Evolutionary conservation across 1,140 invertebrate genomes (phyloP), one percentile per base, ranked within the genome.

Genomic region (Dreissena polymorpha): DNA sequence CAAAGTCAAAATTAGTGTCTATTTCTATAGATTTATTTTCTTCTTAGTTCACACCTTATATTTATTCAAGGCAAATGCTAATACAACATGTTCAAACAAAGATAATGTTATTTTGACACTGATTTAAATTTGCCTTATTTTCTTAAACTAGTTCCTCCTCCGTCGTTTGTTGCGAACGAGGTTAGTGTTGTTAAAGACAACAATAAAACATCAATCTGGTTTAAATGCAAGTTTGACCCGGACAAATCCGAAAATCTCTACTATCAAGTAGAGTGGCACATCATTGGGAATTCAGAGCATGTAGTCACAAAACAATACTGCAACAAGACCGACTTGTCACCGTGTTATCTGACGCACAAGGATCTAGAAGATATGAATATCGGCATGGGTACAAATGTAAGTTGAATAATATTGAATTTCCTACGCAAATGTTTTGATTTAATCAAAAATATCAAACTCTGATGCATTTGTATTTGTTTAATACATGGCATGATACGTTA

Each of bases 221-320:
- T 67, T 51, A 12, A 10, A 10, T 77, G 74, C 39, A 77, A 77
- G 21, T 77, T 77, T 51, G 39, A 77, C 25, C 74, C 64, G 10
- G 63, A 14, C 18, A 7, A 7, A 16, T 13, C 64, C 1, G 64
- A 77, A 23, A 29, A 63, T 16, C 39, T 67, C 16, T 67, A 23
- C 23, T 77, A 77, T 27, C 74, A 77, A 68, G 74, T 77, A 13
- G 25, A 67, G 23, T 77, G 74, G 74, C 14, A 10, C 5, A 23
- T 77, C 7, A 49, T 23, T 0, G 74, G 50, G 14, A 77, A 23
- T 27, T 77, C 63, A 18, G 13, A 23, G 25, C 50, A 21, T 12
- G 10, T 18, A 23, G 0, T 67, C 8, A 23, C n/a, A 0, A 77
- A 77, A 50, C 74, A 77, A 49, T 77, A 65, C 51, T 77, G 27